Percentiles rank a stretch among this genome's conserved stretches.
These are phyloP conservation scores for Anoplolepis gracilipes DNA, from an alignment of 1,140 invertebrate genomes.

Conservation along the genomic window DNA sequence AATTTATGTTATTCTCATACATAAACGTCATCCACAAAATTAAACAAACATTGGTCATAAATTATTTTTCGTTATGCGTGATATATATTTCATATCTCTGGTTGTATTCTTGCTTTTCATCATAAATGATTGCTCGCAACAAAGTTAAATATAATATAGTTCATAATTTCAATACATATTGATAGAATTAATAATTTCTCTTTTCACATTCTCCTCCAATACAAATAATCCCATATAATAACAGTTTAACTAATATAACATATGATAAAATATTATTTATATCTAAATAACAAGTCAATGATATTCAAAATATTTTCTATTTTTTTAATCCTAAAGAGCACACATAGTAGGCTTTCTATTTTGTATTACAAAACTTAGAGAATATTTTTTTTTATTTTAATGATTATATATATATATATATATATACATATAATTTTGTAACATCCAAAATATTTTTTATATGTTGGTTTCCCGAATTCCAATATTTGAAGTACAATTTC, in stretches of 20 bases:
- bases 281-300: not conserved
- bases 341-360: not conserved
- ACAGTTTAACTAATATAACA: slow-evolving; percentile 31
- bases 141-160: slow-evolving; percentile 38
- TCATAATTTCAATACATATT: slow-evolving; percentile 19
- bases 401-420: no score
- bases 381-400: not conserved
- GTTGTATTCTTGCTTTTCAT: not conserved
- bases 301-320: slow-evolving; percentile 10
- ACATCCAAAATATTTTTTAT: not conserved
- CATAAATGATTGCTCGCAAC: not conserved
- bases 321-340: slow-evolving; percentile 13
- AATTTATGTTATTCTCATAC: not conserved
- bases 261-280: slow-evolving; percentile 55
- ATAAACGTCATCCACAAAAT: not conserved
- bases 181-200: slow-evolving; percentile 48
- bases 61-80: not conserved
- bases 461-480: not conserved
- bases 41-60: not conserved
- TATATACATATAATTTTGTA: no score
- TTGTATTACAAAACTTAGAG: not conserved
- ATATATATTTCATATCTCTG: slow-evolving; percentile 6
- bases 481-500: not conserved
- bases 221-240: slow-evolving; percentile 29
- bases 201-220: not conserved